A percentile compares a stretch with the other conserved stretches of the same genome.
These are phyloP conservation scores for Peromyscus leucopus DNA, from an alignment of 2,113 vertebrate species.

Conservation along the genomic window DNA sequence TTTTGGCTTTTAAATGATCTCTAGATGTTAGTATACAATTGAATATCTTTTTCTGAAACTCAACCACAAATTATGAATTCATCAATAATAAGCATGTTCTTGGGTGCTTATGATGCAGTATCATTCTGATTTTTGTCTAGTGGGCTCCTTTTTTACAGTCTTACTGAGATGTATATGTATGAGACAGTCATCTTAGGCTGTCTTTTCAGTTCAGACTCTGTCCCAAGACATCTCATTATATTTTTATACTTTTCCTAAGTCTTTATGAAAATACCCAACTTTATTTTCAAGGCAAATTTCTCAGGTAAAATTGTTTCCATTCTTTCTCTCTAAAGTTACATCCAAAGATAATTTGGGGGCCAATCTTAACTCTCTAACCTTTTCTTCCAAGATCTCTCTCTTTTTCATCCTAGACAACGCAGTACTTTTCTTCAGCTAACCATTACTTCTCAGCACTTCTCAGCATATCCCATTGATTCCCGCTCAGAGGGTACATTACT, in stretches of 20 bases:
- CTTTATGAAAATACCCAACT: background rate
- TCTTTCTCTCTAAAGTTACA: background rate
- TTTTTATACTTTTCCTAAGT: background rate
- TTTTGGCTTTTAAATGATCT: conserved; percentile 96
- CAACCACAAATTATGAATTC: conserved; percentile 92
- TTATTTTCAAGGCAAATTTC: background rate
- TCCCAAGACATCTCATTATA: background rate
- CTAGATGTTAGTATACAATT: conserved; percentile 97
- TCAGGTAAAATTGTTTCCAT: background rate
- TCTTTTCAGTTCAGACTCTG: background rate
- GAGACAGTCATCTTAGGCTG: background rate
- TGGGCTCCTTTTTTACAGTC: background rate
- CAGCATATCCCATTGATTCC: background rate
- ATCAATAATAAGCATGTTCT: background rate
- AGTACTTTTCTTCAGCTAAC: background rate
- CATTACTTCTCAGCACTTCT: background rate
- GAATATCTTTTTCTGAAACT: conserved; percentile 89
- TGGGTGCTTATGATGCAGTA: background rate
- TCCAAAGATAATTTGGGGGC: background rate
- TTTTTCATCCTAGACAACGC: background rate
- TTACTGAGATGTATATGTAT: background rate
- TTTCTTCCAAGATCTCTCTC: background rate
- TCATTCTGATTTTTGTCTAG: background rate
- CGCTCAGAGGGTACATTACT: background rate
- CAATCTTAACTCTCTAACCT: background rate